These are phyloP conservation scores for Pseudomugil tenellus DNA, from an alignment of 2,797 vertebrate species.

Conservation along the genomic window DNA sequence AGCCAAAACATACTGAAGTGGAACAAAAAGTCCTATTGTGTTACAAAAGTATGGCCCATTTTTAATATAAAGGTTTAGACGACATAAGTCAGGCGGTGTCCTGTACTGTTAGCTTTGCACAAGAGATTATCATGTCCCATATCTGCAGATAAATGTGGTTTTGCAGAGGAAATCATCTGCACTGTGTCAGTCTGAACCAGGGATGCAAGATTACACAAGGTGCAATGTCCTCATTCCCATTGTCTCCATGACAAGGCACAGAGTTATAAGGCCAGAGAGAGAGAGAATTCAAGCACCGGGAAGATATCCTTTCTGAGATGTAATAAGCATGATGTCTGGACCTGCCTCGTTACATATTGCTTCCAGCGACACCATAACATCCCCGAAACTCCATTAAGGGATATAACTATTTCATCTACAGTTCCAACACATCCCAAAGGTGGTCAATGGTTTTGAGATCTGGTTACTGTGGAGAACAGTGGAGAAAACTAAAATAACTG, in stretches of 20 bases:
- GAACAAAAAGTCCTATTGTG: background rate
- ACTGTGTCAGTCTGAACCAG: conserved; percentile 33
- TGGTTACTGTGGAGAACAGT: no score
- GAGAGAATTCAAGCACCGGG: conserved; percentile 32
- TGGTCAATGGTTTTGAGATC: no score
- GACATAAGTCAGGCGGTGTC: background rate
- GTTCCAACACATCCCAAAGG: no score
- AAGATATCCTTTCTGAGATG: conserved; percentile 27
- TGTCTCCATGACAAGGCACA: conserved; percentile 59
- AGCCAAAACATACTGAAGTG: conserved; percentile 18
- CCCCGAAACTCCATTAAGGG: no score
- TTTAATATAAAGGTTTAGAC: background rate
- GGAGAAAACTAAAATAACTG: no score
- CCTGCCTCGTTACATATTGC: conserved; percentile 16
- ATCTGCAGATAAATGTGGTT: conserved; percentile 8
- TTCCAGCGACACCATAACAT: no score
- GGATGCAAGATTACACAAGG: conserved; percentile 30
- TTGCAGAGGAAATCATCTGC: conserved; percentile 8
- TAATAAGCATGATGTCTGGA: conserved; percentile 29
- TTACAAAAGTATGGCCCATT: conserved; percentile 1
- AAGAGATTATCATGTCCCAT: conserved; percentile 25
- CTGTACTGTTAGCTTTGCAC: background rate
- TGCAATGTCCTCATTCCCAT: conserved; percentile 37
- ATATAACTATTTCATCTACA: no score
- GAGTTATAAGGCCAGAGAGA: conserved; percentile 51